These are phyloP conservation scores for Cremastobaeus sp. DNA, from an alignment of 2,888 invertebrate species.

Conservation along the genomic window DNA sequence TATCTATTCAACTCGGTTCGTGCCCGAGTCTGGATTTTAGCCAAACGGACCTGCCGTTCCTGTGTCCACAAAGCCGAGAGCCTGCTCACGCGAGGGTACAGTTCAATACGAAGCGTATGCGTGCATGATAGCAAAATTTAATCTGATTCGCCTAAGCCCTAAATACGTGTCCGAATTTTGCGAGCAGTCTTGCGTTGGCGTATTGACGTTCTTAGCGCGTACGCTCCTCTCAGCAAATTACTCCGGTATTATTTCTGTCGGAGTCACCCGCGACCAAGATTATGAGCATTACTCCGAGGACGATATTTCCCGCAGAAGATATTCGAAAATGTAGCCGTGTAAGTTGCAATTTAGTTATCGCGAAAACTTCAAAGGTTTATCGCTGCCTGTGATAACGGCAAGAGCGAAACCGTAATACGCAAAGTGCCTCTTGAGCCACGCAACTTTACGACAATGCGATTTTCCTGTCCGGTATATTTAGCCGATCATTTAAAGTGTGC, in stretches of 20 bases:
- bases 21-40: no score
- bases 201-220: constrained; percentile 41
- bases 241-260: constrained; percentile 60
- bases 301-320: constrained; percentile 22
- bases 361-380: constrained; percentile 40
- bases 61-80: no score
- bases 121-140: no score
- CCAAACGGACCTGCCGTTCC: no score
- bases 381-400: constrained; percentile 29
- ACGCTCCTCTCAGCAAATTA: constrained; percentile 66
- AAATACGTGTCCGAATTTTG: constrained; percentile 66
- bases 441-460: constrained; percentile 9
- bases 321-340: constrained; percentile 14
- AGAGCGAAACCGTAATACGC: constrained; percentile 6
- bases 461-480: constrained; percentile 22
- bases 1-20: no score
- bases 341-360: constrained; percentile 37
- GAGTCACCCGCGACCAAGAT: constrained; percentile 34
- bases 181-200: constrained; percentile 51
- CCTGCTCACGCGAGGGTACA: no score
- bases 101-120: no score
- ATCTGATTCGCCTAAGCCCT: no score
- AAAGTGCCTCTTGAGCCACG: constrained; percentile 26
- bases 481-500: constrained; percentile 38
- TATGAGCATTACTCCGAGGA: constrained; percentile 13